Evolutionary conservation across 92 coral and sea anemone genomes (phyloP).

Genomic region (Diadumene lineata): DNA sequence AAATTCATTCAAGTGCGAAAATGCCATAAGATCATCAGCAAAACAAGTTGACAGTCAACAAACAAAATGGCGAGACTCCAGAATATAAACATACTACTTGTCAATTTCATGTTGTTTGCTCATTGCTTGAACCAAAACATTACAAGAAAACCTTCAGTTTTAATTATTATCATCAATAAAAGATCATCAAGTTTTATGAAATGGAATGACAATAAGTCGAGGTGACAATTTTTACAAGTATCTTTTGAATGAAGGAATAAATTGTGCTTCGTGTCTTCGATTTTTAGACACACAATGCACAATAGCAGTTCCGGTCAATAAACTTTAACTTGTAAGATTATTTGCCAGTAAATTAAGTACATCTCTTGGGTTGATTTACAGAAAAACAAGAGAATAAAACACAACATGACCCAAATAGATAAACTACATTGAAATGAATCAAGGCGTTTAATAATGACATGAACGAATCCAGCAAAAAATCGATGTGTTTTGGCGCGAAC

Average conservation of each 20-base stretch:
- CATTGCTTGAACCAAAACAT: background rate
- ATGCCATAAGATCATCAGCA: background rate
- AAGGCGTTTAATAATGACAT: background rate
- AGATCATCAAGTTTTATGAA: background rate
- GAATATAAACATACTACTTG: constrained; percentile 17
- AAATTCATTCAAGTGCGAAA: background rate
- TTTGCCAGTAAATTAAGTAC: constrained; percentile 6
- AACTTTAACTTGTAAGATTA: background rate
- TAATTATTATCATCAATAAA: background rate
- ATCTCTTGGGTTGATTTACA: background rate
- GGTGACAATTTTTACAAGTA: constrained; percentile 2
- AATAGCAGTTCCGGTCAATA: constrained; percentile 18
- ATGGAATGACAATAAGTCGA: background rate
- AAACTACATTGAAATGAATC: background rate
- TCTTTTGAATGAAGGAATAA: constrained; percentile 1
- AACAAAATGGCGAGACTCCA: constrained; percentile 4
- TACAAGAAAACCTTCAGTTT: background rate
- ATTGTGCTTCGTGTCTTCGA: background rate
- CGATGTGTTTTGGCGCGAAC: constrained; percentile 7
- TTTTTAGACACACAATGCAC: background rate
- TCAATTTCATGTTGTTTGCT: background rate
- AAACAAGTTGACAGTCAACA: constrained; percentile 12
- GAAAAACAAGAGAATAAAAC: background rate
- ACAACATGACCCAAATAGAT: background rate
- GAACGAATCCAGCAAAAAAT: background rate